Conservation (phyloP, 1,140 invertebrate species). For the Riptortus pedestris region DNA sequence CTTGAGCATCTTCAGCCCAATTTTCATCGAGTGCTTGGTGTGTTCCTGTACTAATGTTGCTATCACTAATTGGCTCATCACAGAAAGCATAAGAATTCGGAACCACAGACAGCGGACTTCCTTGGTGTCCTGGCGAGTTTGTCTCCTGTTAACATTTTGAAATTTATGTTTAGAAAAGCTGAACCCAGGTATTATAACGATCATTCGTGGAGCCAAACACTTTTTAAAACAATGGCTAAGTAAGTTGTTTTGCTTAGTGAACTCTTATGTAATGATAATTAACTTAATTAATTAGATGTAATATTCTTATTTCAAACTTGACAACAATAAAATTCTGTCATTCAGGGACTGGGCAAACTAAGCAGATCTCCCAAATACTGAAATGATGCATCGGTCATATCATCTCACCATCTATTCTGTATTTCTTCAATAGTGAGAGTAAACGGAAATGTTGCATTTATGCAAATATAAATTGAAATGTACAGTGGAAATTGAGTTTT, state of each 20-base stretch:
- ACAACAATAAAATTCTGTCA: too few relatives aligned
- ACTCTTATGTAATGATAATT: not conserved
- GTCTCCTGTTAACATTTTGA: conserved; percentile 39
- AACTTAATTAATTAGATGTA: too few relatives aligned
- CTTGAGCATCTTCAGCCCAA: conserved; percentile 59
- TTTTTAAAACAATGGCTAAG: not conserved
- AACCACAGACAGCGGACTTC: conserved; percentile 46
- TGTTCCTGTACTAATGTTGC: conserved; percentile 36
- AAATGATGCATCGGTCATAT: too few relatives aligned
- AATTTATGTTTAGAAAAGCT: not conserved
- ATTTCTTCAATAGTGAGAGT: too few relatives aligned
- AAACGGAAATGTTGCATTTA: too few relatives aligned
- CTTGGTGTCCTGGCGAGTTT: conserved; percentile 54
- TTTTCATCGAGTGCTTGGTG: conserved; percentile 36
- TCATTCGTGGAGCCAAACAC: too few relatives aligned
- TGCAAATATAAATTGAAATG: too few relatives aligned
- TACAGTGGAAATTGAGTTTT: too few relatives aligned
- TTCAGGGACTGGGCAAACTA: too few relatives aligned
- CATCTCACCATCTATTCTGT: too few relatives aligned
- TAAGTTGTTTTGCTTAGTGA: not conserved
- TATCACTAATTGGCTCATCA: conserved; percentile 44
- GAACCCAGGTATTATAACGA: conserved; percentile 9
- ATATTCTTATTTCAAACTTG: too few relatives aligned
- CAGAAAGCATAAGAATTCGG: conserved; percentile 31
- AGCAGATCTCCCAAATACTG: too few relatives aligned